A percentile compares a stretch with the other conserved stretches of the same genome.
Conservation (phyloP, 2,113 vertebrate species). For the Erinaceus europaeus region DNA sequence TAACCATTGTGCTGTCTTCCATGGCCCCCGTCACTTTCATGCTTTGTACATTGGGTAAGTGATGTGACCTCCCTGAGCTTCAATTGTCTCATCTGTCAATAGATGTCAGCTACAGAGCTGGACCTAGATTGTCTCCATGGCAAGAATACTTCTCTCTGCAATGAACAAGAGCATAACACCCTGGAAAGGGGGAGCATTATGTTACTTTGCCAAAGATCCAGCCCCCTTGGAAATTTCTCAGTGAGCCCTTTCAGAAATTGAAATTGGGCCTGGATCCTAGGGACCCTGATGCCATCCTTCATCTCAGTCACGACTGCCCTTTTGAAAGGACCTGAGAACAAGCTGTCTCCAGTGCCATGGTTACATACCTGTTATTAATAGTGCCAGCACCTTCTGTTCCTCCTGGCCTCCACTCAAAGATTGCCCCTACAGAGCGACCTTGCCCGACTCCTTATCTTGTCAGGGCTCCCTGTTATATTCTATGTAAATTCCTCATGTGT, state of each 20-base stretch:
- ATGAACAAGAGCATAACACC: neutral
- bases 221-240: neutral
- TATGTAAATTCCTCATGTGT: neutral
- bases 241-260: neutral
- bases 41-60: neutral
- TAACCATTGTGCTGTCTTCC: neutral
- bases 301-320: neutral
- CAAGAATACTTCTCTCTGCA: neutral
- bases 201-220: neutral
- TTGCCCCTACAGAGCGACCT: neutral
- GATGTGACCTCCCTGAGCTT: neutral
- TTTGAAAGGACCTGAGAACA: neutral
- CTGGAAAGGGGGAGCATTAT: neutral
- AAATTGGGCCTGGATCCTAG: neutral
- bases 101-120: neutral
- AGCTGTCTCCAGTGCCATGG: neutral
- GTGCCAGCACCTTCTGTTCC: neutral
- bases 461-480: neutral
- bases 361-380: neutral
- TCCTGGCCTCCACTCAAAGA: neutral
- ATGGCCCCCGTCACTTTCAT: neutral
- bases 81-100: neutral
- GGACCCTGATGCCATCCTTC: neutral
- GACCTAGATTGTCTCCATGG: neutral
- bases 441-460: neutral